Conservation (phyloP, 2,888 invertebrate genomes). For the Diabrotica balteata region DNA sequence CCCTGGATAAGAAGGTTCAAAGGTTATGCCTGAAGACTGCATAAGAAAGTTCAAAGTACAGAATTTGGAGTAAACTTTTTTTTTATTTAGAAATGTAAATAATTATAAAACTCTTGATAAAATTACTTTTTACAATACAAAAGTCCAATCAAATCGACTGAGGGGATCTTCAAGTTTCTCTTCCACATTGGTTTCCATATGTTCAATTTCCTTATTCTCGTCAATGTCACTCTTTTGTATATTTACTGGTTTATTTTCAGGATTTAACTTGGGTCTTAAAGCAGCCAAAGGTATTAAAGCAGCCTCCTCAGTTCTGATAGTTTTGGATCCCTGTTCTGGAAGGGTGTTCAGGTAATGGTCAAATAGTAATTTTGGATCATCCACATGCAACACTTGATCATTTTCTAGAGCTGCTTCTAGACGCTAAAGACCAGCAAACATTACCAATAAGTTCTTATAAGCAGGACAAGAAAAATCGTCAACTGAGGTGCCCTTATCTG, state of each 20-base stretch:
- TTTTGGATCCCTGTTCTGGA: constrained; percentile 91
- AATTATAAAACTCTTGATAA: too few relatives aligned
- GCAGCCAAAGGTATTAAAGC: constrained; percentile 80
- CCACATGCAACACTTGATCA: constrained; percentile 77
- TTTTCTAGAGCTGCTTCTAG: constrained; percentile 88
- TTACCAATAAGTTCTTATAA: constrained; percentile 83
- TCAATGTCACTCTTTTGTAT: too few relatives aligned
- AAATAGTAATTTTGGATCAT: constrained; percentile 85
- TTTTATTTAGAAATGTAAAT: neutral
- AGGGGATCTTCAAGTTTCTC: constrained; percentile 28
- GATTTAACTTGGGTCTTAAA: constrained; percentile 71
- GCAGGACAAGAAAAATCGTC: constrained; percentile 68
- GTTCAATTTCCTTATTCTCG: constrained; percentile 40
- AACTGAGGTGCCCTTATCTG: constrained; percentile 83
- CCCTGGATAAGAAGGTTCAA: too few relatives aligned
- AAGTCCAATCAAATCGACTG: constrained; percentile 36
- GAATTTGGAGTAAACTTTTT: too few relatives aligned
- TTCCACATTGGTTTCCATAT: neutral
- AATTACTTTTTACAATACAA: too few relatives aligned
- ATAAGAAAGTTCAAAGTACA: too few relatives aligned
- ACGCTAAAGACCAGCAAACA: constrained; percentile 95
- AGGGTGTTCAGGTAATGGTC: constrained; percentile 91
- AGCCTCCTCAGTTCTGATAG: constrained; percentile 95
- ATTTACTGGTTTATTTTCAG: constrained; percentile 59
- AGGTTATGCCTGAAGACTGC: too few relatives aligned